Conservation (phyloP, 1,140 invertebrate genomes). For the Melipona quadrifasciata region DNA sequence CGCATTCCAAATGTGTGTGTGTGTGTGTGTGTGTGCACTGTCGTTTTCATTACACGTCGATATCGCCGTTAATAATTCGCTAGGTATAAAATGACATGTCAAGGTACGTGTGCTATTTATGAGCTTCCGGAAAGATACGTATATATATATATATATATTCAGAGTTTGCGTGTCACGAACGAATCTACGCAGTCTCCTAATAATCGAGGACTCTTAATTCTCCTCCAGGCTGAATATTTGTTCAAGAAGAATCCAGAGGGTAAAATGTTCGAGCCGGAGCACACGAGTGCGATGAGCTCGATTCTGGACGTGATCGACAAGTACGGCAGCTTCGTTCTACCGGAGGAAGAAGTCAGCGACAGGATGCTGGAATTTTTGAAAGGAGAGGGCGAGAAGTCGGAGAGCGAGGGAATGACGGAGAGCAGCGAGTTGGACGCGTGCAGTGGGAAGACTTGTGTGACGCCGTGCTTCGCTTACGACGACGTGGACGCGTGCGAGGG, state of each 20-base stretch:
- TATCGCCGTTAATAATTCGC: neutral
- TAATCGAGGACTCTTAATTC: neutral
- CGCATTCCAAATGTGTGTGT: neutral
- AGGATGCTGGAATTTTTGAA: slow-evolving; percentile 14
- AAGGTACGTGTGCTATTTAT: neutral
- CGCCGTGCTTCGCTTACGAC: neutral
- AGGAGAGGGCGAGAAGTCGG: neutral
- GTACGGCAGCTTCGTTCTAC: slow-evolving; percentile 52
- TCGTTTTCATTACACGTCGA: neutral
- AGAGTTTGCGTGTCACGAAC: too few species aligned
- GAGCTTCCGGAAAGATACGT: too few species aligned
- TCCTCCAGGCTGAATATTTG: slow-evolving; percentile 80
- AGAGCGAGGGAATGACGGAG: neutral
- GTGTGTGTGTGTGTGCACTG: neutral
- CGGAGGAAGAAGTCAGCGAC: slow-evolving; percentile 31
- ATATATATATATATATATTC: too few species aligned
- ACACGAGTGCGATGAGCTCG: slow-evolving; percentile 67
- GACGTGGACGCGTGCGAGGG: neutral
- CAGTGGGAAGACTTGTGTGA: neutral
- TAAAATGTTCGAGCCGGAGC: slow-evolving; percentile 83
- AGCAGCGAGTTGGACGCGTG: neutral
- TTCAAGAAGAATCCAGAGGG: slow-evolving; percentile 83
- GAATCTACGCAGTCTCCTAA: too few species aligned
- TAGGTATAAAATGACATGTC: neutral
- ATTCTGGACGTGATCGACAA: slow-evolving; percentile 58